These are phyloP conservation scores for Mustela nigripes DNA, from an alignment of 2,113 vertebrate genomes.

Conservation along the genomic window DNA sequence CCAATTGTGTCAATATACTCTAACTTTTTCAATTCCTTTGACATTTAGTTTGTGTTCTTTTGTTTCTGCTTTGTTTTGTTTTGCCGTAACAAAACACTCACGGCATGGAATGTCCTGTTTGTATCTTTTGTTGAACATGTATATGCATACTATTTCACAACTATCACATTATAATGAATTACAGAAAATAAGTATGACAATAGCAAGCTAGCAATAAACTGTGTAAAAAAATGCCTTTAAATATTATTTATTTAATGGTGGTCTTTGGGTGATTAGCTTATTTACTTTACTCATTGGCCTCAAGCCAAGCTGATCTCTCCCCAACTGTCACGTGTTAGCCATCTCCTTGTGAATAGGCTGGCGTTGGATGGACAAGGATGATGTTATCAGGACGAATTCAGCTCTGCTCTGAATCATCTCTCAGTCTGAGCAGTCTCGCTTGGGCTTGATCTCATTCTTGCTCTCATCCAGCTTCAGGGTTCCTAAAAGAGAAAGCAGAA, in stretches of 20 bases:
- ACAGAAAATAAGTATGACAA: not conserved
- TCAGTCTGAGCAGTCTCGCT: not conserved
- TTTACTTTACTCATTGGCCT: not conserved
- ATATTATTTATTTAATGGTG: not conserved
- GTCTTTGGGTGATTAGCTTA: not conserved
- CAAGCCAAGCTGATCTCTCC: not conserved
- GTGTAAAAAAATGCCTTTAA: not conserved
- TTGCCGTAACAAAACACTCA: not conserved
- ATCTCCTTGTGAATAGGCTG: not conserved
- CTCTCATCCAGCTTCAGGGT: not conserved
- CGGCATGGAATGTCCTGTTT: not conserved
- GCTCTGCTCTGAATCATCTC: not conserved
- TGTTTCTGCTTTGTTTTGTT: not conserved
- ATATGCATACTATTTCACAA: not conserved
- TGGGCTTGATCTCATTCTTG: not conserved
- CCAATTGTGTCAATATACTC: not conserved
- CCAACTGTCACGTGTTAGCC: not conserved
- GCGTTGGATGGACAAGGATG: not conserved
- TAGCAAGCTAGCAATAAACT: not conserved
- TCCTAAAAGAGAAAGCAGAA: not conserved
- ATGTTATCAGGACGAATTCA: not conserved
- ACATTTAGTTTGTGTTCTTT: not conserved
- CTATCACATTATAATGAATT: not conserved
- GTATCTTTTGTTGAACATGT: not conserved
- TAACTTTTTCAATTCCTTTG: not conserved